Evolutionary conservation across 1,140 invertebrate genomes (phyloP), one percentile per base, ranked within the genome.

Genomic region (Heliconius nattereri): DNA sequence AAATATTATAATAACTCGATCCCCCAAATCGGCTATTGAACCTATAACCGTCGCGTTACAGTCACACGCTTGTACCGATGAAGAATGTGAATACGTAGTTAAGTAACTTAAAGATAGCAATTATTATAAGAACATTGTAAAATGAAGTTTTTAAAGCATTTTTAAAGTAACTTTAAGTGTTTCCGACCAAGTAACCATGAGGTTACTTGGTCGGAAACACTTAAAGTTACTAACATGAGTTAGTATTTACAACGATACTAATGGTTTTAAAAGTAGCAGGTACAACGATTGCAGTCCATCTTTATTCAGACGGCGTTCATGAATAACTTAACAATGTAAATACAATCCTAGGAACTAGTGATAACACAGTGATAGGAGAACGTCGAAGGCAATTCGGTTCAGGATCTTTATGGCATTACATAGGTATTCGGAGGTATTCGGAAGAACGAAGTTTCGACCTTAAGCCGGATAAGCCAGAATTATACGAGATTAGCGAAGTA

Each of bases 261-360:
- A 79, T 86, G 78, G 82, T 84, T 83, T 86, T 79, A 75, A 87
- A 88, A 89, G 83, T 83, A 86, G 81, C 7, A 20, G 49, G 49
- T 83, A 78, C 81, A 80, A 78, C 83, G 75, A 87, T 90, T 9
- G 60, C 60, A 26, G 60, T 66, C 29, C 90, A 92, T 92, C 88
- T 92, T 92, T 92, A 92, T 92, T 91, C 90, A 91, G 84, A 85
- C 74, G 76, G 73, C 82, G 82, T 87, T 90, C 90, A 93, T 92
- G 92, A 91, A 93, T 92, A 91, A 92, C 87, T 85, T 87, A 91
- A 88, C 83, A 84, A 81, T 81, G 87, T 92, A 91, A 92, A 90
- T 89, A 91, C 86, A 86, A 85, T 87, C 88, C 85, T 84, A 11
- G 26, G 86, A 86, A 87, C 85, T 90, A 91, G 89, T 91, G 90